Evolutionary conservation across 64 coral and sea anemone genomes (phyloP).

Genomic region (Montipora foliosa): DNA sequence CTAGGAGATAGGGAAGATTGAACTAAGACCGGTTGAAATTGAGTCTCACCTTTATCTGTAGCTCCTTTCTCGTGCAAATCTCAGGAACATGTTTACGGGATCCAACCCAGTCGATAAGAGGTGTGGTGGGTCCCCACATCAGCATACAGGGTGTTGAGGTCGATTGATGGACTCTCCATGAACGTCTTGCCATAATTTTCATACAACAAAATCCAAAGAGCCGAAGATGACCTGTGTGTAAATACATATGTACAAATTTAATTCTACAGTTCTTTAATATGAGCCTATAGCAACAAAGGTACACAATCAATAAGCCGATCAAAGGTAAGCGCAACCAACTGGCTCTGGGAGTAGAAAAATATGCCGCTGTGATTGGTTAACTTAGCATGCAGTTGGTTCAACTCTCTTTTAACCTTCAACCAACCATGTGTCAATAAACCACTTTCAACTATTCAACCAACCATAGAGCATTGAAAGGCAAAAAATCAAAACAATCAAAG

Average conservation of each 20-base stretch:
- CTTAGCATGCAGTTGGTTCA: no score
- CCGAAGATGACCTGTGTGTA: constrained; percentile 88
- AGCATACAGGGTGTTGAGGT: constrained; percentile 78
- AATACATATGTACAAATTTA: background rate
- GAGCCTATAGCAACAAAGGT: background rate
- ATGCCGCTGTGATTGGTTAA: no score
- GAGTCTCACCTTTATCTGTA: constrained; percentile 87
- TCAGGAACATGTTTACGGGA: constrained; percentile 95
- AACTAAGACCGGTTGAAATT: background rate
- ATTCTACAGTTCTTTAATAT: background rate
- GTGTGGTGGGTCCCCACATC: constrained; percentile 80
- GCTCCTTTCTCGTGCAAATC: constrained; percentile 88
- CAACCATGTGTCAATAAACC: no score
- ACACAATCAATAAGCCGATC: no score
- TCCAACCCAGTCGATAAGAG: constrained; percentile 95
- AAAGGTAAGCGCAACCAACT: no score
- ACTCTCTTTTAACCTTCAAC: no score
- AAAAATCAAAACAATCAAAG: no score
- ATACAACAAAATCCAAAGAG: constrained; percentile 80
- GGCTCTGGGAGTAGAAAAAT: no score
- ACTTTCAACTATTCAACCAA: no score
- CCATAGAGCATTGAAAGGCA: no score
- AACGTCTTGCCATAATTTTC: constrained; percentile 94
- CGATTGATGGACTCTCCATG: constrained; percentile 91
- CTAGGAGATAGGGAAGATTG: no score